These are phyloP conservation scores for Trichonephila clavata DNA, from an alignment of 1,140 invertebrate genomes.

Conservation along the genomic window DNA sequence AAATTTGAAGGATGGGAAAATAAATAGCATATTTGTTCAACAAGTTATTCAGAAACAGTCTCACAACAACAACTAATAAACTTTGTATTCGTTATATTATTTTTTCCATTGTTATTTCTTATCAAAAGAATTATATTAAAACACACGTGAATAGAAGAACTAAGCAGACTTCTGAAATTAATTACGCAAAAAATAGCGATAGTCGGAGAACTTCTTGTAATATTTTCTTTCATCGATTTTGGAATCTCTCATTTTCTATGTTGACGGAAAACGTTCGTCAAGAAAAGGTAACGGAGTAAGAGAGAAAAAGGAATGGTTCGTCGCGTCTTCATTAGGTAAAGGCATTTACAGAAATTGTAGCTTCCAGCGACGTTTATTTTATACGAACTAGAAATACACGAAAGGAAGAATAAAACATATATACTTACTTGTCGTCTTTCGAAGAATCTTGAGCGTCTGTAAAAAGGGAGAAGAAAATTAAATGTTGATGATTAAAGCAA, in stretches of 20 bases:
- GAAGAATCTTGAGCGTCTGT: constrained; percentile 58
- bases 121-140: background rate
- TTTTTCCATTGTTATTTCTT: background rate
- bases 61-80: no score
- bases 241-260: background rate
- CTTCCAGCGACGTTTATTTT: background rate
- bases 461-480: constrained; percentile 10
- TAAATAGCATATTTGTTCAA: no score
- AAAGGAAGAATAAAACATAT: background rate
- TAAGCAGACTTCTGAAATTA: background rate
- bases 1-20: no score
- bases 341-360: background rate
- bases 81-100: background rate
- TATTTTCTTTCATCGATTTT: background rate
- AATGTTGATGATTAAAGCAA: background rate
- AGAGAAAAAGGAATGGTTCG: background rate
- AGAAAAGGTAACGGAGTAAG: background rate
- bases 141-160: background rate
- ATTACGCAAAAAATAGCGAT: background rate
- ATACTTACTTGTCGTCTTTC: constrained; percentile 72
- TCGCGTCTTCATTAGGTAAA: background rate
- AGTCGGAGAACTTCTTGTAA: background rate
- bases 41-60: no score
- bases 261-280: background rate
- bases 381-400: background rate